Evolutionary conservation across 2,113 vertebrate species (phyloP).

Genomic region (Glareola pratincola): DNA sequence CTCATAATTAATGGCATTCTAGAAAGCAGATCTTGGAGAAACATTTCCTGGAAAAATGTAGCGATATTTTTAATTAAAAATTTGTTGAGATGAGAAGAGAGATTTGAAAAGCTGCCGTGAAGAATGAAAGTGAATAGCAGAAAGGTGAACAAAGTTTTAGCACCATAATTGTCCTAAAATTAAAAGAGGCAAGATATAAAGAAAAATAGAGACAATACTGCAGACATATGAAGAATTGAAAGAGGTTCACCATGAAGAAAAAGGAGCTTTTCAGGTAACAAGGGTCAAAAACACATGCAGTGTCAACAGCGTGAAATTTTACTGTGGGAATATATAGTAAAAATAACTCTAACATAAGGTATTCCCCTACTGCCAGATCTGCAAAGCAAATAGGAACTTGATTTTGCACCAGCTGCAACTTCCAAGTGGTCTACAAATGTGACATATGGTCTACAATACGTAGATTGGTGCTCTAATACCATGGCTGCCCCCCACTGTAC

Average conservation of each 20-base stretch:
- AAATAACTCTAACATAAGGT: constrained; percentile 48
- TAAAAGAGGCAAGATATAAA: not conserved
- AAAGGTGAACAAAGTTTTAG: not conserved
- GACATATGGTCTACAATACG: constrained; percentile 38
- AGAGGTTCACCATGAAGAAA: not conserved
- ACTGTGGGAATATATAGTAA: not conserved
- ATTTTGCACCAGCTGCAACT: constrained; percentile 39
- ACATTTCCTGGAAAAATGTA: not conserved
- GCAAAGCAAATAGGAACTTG: constrained; percentile 29
- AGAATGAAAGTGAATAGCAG: not conserved
- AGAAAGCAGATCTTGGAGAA: not conserved
- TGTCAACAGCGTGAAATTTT: not conserved
- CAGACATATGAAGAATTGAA: not conserved
- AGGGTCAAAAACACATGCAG: not conserved
- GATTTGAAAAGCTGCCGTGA: not conserved
- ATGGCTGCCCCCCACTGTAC: constrained; percentile 25
- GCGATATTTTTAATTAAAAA: not conserved
- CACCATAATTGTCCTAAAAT: not conserved
- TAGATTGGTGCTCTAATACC: constrained; percentile 26
- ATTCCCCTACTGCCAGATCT: constrained; percentile 26
- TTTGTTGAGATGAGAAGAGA: not conserved
- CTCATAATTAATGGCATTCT: not conserved
- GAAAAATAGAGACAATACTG: not conserved
- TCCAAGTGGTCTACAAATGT: constrained; percentile 47
- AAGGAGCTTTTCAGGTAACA: not conserved